Conservation (phyloP, 2,113 vertebrate genomes). For the Corythaixoides concolor region DNA sequence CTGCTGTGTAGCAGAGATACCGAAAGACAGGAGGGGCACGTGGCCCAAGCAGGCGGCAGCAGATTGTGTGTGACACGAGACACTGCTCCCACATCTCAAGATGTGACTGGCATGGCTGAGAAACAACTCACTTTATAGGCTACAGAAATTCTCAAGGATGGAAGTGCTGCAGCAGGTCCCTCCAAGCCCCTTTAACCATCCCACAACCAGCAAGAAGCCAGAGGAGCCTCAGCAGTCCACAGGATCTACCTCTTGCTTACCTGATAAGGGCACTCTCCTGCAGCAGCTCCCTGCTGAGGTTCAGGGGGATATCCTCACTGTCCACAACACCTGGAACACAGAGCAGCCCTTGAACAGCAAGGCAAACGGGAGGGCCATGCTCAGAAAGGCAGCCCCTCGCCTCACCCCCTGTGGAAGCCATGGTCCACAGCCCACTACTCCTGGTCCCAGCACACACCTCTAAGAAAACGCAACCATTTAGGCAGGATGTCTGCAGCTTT, state of each 20-base stretch:
- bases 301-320: slow-evolving; percentile 97
- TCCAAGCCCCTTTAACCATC: not conserved
- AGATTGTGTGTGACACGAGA: not conserved
- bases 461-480: slow-evolving; percentile 93
- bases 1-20: not conserved
- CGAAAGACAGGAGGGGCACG: rapidly evolving
- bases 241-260: slow-evolving; percentile 64
- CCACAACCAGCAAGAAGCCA: not conserved
- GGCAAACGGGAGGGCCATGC: not conserved
- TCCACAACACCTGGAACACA: slow-evolving; percentile 90
- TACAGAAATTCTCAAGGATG: not conserved
- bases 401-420: not conserved
- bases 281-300: slow-evolving; percentile 95
- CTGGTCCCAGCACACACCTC: slow-evolving; percentile 75
- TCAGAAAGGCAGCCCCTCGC: not conserved
- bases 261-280: slow-evolving; percentile 94
- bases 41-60: not conserved
- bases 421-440: rapidly evolving
- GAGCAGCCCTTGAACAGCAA: not conserved
- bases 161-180: not conserved
- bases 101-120: not conserved
- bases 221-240: not conserved
- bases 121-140: not conserved
- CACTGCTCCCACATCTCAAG: not conserved
- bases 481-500: slow-evolving; percentile 92